Evolutionary conservation across 2,797 vertebrate species (phyloP), one percentile per base, ranked within the genome.

Genomic region (Falco novaeseelandiae): DNA sequence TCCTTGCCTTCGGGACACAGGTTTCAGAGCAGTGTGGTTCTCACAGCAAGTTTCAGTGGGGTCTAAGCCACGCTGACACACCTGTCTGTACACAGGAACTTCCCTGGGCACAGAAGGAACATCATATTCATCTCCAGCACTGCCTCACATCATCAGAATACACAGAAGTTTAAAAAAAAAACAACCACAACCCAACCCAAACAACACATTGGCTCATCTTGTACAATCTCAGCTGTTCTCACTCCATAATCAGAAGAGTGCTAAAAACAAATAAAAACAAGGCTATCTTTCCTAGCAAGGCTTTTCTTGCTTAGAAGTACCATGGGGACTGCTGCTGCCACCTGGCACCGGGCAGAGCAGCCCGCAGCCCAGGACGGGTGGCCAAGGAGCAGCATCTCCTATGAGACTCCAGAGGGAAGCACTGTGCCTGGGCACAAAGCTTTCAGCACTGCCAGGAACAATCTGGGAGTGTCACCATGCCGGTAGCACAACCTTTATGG

Each of bases 221-320:
- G 57, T 36, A 67, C 2, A 4, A 61, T 22, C 15, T 25, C 38
- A 46, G 36, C 54, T 49, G 16, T n/a, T 71, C 54, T 69, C 34
- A 54, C 5, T 9, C 26, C 26, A 10, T 12, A n/a, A 70, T n/a
- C 62, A 40, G 59, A 55, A 36, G 19, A 87, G 9, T 6, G 29
- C 30, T 78, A 91, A 94, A 84, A 88, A 67, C 12, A 63, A 90
- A 85, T 67, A 94, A 97, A 95, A 74, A 30, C 74, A 70, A 83
- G 38, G 58, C 29, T 34, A 10, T 10, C 48, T 89, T 92, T 90
- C 62, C 70, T 12, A 65, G 62, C n/a, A 61, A 90, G 82, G 67
- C 51, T 66, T 73, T 76, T n/a, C 87, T 86, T 72, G 52, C 59
- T 74, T 11, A 44, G 21, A 66, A 87, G 13, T 19, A 55, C 67